Base-by-base conservation (phyloP, 2,797 vertebrate genomes). In the Todus mexicanus region DNA sequence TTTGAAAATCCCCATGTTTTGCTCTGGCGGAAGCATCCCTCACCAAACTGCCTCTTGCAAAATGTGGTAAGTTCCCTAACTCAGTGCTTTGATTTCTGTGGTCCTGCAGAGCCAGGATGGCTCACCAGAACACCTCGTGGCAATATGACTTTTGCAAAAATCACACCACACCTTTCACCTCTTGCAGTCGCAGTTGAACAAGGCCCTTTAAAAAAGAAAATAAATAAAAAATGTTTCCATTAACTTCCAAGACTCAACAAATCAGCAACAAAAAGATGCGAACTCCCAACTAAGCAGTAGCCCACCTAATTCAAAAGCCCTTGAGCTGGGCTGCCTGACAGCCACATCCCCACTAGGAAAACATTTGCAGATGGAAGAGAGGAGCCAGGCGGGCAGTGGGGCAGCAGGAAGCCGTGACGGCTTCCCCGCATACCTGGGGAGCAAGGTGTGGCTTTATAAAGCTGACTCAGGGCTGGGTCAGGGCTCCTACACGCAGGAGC, bases 401-500 rank as follows among this genome's bases (percentile, higher is more conserved):
- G 78, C 25, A 81, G 95, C 83, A 96, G 96, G 97, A 96, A 96
- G 91, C 11, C 9, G 2, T 64, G 82, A 65, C 43, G 15, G 85
- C 76, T 84, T 85, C 94, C 86, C 73, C 1, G 15, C 90, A 96
- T 96, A 97, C 96, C 96, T 96, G 91, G 82, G 20, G 17, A 91
- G 65, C 88, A 92, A 97, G 96, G 94, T 96, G 93, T 77, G 93
- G 89, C 31, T 91, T 85, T 89, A 87, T 57, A 42, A 29, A 87
- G 87, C 95, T 97, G 96, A 97, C 70, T 97, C 96, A 97, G 77
- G 57, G 69, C 82, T 75, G 61, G 94, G 20, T 81, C 90, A 84
- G 85, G 50, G n/a, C 89, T 85, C 86, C 75, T 14, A 64, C 95
- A 95, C 4, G 79, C 63, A 87, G 74, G 4, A 84, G 81, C 92